Conservation (phyloP, 2,113 vertebrate species). For the Lepisosteus oculatus region DNA sequence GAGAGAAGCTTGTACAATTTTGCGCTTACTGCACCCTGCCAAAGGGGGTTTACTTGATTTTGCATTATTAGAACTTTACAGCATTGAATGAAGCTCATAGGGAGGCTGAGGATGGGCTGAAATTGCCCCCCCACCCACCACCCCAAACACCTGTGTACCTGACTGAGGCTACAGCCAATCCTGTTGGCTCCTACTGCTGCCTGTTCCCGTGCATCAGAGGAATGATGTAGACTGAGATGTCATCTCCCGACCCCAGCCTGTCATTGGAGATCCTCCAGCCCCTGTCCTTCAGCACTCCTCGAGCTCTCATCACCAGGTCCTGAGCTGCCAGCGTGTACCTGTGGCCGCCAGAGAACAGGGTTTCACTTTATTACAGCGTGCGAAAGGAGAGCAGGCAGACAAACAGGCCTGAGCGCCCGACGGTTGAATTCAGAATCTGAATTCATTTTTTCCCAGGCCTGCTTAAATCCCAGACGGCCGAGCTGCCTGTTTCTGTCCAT, state of each 20-base stretch:
- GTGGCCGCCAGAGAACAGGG: background rate
- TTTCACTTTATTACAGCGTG: no score
- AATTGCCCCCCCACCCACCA: no score
- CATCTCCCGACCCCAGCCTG: constrained; percentile 89
- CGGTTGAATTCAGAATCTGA: no score
- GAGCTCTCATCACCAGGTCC: constrained; percentile 91
- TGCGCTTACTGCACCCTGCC: background rate
- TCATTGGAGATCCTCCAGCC: constrained; percentile 95
- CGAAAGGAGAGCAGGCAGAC: no score
- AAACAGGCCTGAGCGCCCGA: no score
- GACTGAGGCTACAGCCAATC: background rate
- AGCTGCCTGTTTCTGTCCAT: no score
- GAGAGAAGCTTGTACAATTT: constrained; percentile 2
- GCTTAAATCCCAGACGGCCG: no score
- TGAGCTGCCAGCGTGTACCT: constrained; percentile 96
- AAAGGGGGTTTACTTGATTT: background rate
- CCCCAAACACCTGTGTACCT: background rate
- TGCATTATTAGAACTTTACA: constrained; percentile 16
- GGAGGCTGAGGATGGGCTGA: background rate
- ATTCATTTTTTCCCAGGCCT: no score
- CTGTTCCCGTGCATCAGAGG: constrained; percentile 84
- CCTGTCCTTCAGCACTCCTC: constrained; percentile 88
- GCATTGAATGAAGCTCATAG: constrained; percentile 4
- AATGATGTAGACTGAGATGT: constrained; percentile 96
- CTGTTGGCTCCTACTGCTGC: constrained; percentile 55